These are phyloP conservation scores for Nannoperca obscura DNA, from an alignment of 2,797 vertebrate genomes.

Conservation along the genomic window DNA sequence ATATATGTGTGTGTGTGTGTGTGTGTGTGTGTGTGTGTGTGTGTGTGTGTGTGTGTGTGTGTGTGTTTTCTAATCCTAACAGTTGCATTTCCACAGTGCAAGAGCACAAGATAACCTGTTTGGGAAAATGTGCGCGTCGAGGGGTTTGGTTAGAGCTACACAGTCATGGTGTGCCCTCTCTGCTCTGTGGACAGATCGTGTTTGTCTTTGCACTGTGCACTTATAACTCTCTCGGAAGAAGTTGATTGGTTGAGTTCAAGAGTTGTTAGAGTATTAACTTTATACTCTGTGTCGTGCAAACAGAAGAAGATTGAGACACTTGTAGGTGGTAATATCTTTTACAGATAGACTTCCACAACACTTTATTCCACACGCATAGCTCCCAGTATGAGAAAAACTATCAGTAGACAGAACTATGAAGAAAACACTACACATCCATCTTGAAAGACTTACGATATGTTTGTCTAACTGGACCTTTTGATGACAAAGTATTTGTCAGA, in stretches of 20 bases:
- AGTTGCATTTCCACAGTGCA: slow-evolving; percentile 60
- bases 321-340: background rate
- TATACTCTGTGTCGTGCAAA: background rate
- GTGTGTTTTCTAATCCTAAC: slow-evolving; percentile 52
- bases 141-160: slow-evolving; percentile 24
- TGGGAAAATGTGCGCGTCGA: slow-evolving; percentile 21
- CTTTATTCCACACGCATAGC: background rate
- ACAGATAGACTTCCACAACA: background rate
- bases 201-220: slow-evolving; percentile 55
- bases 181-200: slow-evolving; percentile 39
- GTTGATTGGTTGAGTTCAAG: slow-evolving; percentile 28
- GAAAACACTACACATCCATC: slow-evolving; percentile 8
- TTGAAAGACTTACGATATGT: slow-evolving; percentile 21
- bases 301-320: background rate
- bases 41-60: slow-evolving; percentile 44
- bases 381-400: background rate
- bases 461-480: slow-evolving; percentile 29
- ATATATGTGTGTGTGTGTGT: slow-evolving; percentile 59
- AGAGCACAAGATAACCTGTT: slow-evolving; percentile 59
- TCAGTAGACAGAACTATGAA: background rate
- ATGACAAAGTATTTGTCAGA: slow-evolving; percentile 8
- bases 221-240: slow-evolving; percentile 17
- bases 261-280: slow-evolving; percentile 12
- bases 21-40: slow-evolving; percentile 51
- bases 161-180: slow-evolving; percentile 42